phyloP scores from a whole-genome alignment of 2,888 invertebrate species.

The Apotomis capreana region DNA sequence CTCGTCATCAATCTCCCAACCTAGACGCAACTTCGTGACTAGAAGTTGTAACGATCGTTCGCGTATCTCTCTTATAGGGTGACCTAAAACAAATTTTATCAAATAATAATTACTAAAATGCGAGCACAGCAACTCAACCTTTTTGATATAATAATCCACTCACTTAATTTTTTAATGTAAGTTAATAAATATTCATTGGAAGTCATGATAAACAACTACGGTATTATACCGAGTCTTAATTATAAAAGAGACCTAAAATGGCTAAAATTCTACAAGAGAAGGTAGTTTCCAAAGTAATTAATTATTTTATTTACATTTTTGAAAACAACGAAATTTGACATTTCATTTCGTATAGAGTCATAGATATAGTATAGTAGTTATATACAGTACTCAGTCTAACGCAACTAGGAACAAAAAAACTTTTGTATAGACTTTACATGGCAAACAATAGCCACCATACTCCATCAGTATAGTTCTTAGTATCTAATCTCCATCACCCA shows the following conservation, averaged over 20 bases:
- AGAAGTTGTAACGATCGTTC: constrained; percentile 81
- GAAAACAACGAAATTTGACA: constrained; percentile 13
- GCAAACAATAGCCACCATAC: too few relatives aligned
- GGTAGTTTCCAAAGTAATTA: constrained; percentile 1
- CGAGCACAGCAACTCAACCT: too few relatives aligned
- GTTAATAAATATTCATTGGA: constrained; percentile 51
- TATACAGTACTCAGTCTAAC: too few relatives aligned
- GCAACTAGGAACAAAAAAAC: too few relatives aligned
- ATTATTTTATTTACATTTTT: constrained; percentile 40
- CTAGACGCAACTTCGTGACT: constrained; percentile 85
- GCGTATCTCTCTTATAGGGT: constrained; percentile 83
- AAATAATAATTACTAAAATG: constrained; percentile 25
- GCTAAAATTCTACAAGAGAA: constrained; percentile 12
- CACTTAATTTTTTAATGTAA: constrained; percentile 71
- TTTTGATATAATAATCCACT: constrained; percentile 43
- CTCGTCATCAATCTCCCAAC: constrained; percentile 85
- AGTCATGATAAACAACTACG: constrained; percentile 49
- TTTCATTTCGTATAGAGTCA: too few relatives aligned
- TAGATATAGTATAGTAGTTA: too few relatives aligned
- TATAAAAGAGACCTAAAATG: constrained; percentile 13
- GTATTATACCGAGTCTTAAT: constrained; percentile 12
- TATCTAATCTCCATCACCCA: too few relatives aligned
- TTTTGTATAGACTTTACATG: too few relatives aligned
- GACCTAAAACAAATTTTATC: constrained; percentile 66
- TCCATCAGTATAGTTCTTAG: too few relatives aligned